Base-by-base conservation (phyloP, 2,888 invertebrate genomes). In the Melikaiella ostensackeni region DNA sequence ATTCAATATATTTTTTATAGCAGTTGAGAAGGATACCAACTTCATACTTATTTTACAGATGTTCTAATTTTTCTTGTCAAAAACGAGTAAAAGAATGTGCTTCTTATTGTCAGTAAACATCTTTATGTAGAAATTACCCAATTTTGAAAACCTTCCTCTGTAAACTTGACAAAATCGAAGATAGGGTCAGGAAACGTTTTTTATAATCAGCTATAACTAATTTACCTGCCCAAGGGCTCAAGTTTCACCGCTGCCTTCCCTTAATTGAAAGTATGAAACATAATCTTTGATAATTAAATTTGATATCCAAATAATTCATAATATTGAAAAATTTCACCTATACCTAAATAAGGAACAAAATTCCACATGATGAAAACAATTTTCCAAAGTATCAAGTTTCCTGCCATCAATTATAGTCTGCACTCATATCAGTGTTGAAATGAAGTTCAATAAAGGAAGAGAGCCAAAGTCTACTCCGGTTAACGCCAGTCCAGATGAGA, bases 401-500 rank as follows among this genome's bases (percentile, higher is more conserved):
- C 59, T 59, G 5, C 2, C 1, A 59, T 59, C 16, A 16, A 27
- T 59, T 13, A 27, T 27, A 59, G 24, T 24, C 27, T 16, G 5
- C 27, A 13, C 7, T 27, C 30, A 30, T 30, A 30, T 30, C 27
- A 59, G 59, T 27, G 59, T 59, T 16, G 27, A 59, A 59, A 24
- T 7, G 16, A 59, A 59, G 59, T 59, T 59, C 27, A 59, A 16
- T 59, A 27, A 59, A 59, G 16, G 13, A 59, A 24, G 59, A 59
- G 27, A 27, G 27, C 27, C 5, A 27, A 59, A 59, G 59, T 59
- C 7, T 59, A 42, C 24, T 59, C 24, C 27, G 16, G 27, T 59
- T 55, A 55, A 55, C 55, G 55, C 21, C 55, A 59, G 11, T 59
- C 13, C 27, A 59, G 16, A 59, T 59, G 59, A 59, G 59, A 59